phyloP scores from a whole-genome alignment of 2,113 vertebrate species.

The Terrapene triunguis region DNA sequence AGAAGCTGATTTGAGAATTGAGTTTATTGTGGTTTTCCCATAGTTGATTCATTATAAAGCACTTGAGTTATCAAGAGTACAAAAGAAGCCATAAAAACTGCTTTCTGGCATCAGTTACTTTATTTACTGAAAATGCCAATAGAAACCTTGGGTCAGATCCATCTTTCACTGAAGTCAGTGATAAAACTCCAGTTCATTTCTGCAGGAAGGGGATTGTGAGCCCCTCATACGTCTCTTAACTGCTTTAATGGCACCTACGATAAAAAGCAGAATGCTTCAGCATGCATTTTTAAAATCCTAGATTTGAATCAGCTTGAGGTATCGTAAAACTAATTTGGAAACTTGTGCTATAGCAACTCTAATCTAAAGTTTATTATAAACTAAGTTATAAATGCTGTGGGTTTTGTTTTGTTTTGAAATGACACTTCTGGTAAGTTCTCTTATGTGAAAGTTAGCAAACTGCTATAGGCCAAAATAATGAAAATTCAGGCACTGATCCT shows the following conservation, averaged over 20 bases:
- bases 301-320: background rate
- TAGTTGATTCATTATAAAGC: constrained; percentile 6
- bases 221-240: too few relatives aligned
- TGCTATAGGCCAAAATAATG: background rate
- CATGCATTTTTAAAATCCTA: background rate
- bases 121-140: background rate
- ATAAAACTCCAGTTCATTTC: background rate
- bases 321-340: background rate
- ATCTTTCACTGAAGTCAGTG: background rate
- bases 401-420: background rate
- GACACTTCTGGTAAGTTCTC: background rate
- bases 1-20: background rate
- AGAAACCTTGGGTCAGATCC: background rate
- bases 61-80: background rate
- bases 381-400: background rate
- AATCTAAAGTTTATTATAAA: background rate
- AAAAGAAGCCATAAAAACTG: background rate
- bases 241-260: background rate
- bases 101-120: background rate
- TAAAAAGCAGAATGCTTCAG: background rate
- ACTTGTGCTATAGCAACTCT: background rate
- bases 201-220: too few relatives aligned
- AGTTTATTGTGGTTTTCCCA: background rate
- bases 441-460: background rate
- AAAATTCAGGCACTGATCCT: background rate